Evolutionary conservation across 2,888 invertebrate species (phyloP).

Genomic region (Tryphoninae sp.): DNA sequence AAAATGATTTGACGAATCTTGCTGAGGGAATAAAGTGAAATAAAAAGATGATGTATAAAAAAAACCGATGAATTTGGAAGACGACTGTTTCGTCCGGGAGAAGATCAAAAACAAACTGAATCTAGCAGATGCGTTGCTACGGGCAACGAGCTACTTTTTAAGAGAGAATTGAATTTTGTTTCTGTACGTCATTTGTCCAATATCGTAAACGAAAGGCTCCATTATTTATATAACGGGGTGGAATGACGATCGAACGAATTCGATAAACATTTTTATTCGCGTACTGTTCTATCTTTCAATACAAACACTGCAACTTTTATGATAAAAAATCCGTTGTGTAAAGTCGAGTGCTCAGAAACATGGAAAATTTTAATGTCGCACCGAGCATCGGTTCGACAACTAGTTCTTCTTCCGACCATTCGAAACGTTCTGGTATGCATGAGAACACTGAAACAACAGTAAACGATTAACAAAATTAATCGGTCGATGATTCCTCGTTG

Average conservation of each 20-base stretch:
- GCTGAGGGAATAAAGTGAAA: conserved; percentile 2
- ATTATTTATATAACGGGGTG: conserved; percentile 11
- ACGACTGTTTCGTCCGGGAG: conserved; percentile 60
- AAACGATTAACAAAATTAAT: conserved; percentile 22
- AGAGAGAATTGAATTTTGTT: conserved; percentile 32
- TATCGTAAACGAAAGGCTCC: background rate
- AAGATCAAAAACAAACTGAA: conserved; percentile 59
- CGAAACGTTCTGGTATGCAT: conserved; percentile 79
- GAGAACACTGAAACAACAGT: conserved; percentile 65
- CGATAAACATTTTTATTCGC: conserved; percentile 28
- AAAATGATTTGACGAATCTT: conserved; percentile 47
- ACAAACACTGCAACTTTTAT: background rate
- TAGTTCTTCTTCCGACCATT: conserved; percentile 80
- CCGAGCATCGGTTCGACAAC: conserved; percentile 82
- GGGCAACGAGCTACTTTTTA: conserved; percentile 36
- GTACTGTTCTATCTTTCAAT: background rate
- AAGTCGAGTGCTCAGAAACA: conserved; percentile 84
- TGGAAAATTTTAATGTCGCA: conserved; percentile 82
- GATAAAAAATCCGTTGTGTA: conserved; percentile 82
- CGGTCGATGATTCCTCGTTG: background rate
- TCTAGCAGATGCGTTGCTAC: conserved; percentile 50
- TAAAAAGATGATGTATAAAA: conserved; percentile 54
- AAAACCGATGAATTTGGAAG: conserved; percentile 67
- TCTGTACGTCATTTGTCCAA: conserved; percentile 37
- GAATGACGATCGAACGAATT: conserved; percentile 7